A percentile compares a stretch with the other conserved stretches of the same genome.
These are phyloP conservation scores for Eupithecia subfuscata DNA, from an alignment of 2,888 invertebrate species.

Conservation along the genomic window DNA sequence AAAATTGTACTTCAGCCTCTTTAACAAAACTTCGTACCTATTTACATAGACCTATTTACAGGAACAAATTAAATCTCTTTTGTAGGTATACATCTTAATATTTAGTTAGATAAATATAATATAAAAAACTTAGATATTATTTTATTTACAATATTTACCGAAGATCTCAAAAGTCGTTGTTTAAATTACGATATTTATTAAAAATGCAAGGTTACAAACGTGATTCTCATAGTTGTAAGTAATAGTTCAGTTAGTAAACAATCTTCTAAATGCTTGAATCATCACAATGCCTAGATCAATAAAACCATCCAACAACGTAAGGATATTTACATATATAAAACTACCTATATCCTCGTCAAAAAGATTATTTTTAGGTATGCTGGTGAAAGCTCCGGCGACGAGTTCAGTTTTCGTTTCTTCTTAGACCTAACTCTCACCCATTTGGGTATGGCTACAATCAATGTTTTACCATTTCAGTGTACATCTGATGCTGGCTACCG, in stretches of 20 bases:
- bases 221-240: not conserved
- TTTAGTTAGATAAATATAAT: conserved; percentile 26
- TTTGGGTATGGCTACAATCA: no score
- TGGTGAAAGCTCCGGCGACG: no score
- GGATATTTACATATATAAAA: not conserved
- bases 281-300: conserved; percentile 42
- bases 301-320: conserved; percentile 3
- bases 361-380: not conserved
- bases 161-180: not conserved
- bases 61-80: conserved; percentile 22
- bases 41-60: not conserved
- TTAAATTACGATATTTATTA: not conserved
- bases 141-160: not conserved
- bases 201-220: not conserved
- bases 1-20: conserved; percentile 63
- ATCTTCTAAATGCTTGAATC: conserved; percentile 29
- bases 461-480: no score
- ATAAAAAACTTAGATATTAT: conserved; percentile 8
- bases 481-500: no score
- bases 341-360: not conserved
- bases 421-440: no score
- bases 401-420: not conserved
- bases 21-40: conserved; percentile 36
- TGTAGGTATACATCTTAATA: conserved; percentile 19
- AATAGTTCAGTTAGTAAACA: not conserved